A percentile compares a stretch with the other conserved stretches of the same genome.
Conservation (phyloP, 2,888 invertebrate genomes). For the Cordylochernes scorpioides region DNA sequence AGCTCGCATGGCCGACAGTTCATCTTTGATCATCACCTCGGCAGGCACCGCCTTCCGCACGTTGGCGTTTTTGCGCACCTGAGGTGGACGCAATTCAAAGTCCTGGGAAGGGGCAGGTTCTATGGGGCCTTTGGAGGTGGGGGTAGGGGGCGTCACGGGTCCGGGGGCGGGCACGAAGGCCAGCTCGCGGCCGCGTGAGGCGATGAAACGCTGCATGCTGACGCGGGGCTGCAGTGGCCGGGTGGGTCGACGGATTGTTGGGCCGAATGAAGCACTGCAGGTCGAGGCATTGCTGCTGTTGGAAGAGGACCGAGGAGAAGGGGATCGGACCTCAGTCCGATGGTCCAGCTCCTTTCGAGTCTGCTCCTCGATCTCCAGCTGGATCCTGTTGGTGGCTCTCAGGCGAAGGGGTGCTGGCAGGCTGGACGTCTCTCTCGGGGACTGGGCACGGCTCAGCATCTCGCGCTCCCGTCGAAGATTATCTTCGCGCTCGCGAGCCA, state of each 20-base stretch:
- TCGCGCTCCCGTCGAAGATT: conserved; percentile 17
- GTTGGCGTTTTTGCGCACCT: neutral
- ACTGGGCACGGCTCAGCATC: conserved; percentile 2
- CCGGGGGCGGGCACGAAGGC: conserved; percentile 19
- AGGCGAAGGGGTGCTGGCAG: conserved; percentile 1
- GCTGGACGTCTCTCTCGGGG: conserved; percentile 7
- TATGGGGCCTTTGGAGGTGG: conserved; percentile 5
- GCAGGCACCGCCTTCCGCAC: conserved; percentile 35
- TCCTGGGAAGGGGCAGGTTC: too few relatives aligned
- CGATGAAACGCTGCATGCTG: conserved; percentile 51
- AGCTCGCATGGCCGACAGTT: conserved; percentile 53
- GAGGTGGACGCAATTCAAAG: too few relatives aligned
- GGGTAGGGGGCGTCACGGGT: conserved; percentile 3
- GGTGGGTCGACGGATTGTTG: neutral
- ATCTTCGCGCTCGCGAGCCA: conserved; percentile 27
- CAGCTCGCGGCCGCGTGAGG: conserved; percentile 38
- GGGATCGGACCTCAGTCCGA: conserved; percentile 30
- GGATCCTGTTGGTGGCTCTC: conserved; percentile 35
- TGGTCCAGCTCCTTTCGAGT: conserved; percentile 56
- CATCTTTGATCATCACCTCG: conserved; percentile 62
- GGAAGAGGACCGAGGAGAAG: conserved; percentile 30
- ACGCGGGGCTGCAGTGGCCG: conserved; percentile 3
- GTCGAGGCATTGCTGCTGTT: neutral
- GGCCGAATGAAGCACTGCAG: neutral
- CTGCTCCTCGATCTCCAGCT: conserved; percentile 63